Base-by-base conservation (phyloP, 2,888 invertebrate genomes). In the Caenorhabditis becei region DNA sequence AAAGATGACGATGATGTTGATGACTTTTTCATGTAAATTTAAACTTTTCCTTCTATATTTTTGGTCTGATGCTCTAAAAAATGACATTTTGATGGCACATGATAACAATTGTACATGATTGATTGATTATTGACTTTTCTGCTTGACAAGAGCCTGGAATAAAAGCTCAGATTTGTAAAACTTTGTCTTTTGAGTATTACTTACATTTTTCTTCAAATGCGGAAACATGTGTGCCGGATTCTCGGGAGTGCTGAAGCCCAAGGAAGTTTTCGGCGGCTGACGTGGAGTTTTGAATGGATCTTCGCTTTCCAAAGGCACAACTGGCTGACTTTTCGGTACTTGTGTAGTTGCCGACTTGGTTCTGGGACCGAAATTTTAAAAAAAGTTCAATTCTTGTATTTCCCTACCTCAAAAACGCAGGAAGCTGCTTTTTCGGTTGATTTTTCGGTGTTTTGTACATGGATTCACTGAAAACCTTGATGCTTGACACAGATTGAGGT, bases 161-260 rank as follows among this genome's bases (percentile, higher is more conserved):
- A 49, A 49, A 49, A 18, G 2, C 3, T 5, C 4, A 44, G 16
- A 44, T n/a, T 44, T 44, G 16, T 14, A 32, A 7, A 32, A 7
- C 32, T 10, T 32, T 32, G 41, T 41, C 16, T 41, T 11, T 41
- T 41, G 32, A 41, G 5, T 41, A 11, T 24, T 51, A 1, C 16
- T 23, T 23, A 24, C 24, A 24, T 18, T 1, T 44, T 67, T 75
- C 8, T 41, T 41, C 4, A 75, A 18, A 18, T 59, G 59, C 1
- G 75, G 75, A 28, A 75, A 67, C 59, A 75, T 53, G 61, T 75
- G 59, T 18, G 75, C 58, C 37, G 75, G 66, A n/a, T 75, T 75
- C 24, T 59, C 51, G 0, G 75, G 75, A 0, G 75, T 75, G 18
- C 32, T 41, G 58, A 75, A 75, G 62, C 71, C 71, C n/a, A 62